A percentile compares a stretch with the other conserved stretches of the same genome.
phyloP scores from a whole-genome alignment of 2,888 invertebrate genomes.

The Chouioia cunea region DNA sequence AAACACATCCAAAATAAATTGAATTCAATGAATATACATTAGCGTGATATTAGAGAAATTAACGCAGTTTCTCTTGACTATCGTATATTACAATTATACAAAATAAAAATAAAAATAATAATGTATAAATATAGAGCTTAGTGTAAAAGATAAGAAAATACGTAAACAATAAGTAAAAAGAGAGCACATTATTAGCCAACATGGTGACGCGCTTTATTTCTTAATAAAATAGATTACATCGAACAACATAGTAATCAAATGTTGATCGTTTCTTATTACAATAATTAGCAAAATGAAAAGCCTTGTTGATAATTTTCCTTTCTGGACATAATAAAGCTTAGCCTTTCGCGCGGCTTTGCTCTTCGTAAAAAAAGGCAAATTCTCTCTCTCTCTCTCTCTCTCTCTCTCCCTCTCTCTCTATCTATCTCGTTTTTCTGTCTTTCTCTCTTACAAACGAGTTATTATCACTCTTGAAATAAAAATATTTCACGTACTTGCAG shows the following conservation, averaged over 20 bases:
- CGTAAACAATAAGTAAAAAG: constrained; percentile 11
- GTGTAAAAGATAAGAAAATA: neutral
- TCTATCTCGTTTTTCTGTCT: neutral
- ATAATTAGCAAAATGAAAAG: constrained; percentile 37
- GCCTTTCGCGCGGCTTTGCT: constrained; percentile 14
- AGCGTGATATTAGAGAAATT: no score
- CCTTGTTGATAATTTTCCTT: constrained; percentile 32
- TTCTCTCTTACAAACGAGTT: neutral
- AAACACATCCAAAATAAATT: no score
- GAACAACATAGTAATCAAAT: constrained; percentile 44
- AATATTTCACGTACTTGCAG: no score
- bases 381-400: neutral
- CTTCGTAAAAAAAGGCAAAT: constrained; percentile 20
- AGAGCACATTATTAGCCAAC: constrained; percentile 33
- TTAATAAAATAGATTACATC: constrained; percentile 49
- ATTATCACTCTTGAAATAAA: no score
- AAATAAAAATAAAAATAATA: neutral
- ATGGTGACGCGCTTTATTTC: constrained; percentile 45
- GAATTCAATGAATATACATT: no score
- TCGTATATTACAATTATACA: no score
- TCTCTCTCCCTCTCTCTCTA: neutral
- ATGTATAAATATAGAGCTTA: neutral
- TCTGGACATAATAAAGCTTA: constrained; percentile 27
- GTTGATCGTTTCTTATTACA: constrained; percentile 34
- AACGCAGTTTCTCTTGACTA: no score